A percentile compares a stretch with the other conserved stretches of the same genome.
Conservation (phyloP, 2,797 vertebrate species). For the Enteromius thamalakanensis region DNA sequence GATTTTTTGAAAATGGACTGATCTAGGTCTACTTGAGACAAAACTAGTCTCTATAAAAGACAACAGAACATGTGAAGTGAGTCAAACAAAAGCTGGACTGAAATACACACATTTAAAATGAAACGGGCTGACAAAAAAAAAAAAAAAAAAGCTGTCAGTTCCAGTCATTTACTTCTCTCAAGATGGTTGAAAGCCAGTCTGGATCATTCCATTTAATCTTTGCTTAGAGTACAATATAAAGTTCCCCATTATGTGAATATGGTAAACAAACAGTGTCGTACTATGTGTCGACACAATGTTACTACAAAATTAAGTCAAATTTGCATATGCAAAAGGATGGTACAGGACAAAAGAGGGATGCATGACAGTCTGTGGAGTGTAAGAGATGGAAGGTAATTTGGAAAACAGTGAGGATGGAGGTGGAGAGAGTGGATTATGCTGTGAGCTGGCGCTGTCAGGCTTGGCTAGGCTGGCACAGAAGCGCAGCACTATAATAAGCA, state of each 20-base stretch:
- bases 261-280: not conserved
- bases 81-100: not conserved
- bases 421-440: conserved; percentile 50
- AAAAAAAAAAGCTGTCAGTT: not conserved
- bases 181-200: not conserved
- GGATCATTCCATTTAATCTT: not conserved
- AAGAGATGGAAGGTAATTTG: conserved; percentile 34
- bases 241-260: not conserved
- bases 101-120: not conserved
- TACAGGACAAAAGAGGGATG: conserved; percentile 4
- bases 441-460: conserved; percentile 47
- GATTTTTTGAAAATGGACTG: not conserved
- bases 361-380: not conserved
- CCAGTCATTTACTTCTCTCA: not conserved
- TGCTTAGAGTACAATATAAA: not conserved
- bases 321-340: not conserved
- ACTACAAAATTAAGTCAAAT: not conserved
- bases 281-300: not conserved
- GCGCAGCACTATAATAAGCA: conserved; percentile 53
- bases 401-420: conserved; percentile 25
- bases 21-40: not conserved
- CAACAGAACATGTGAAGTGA: not conserved
- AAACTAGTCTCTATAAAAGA: not conserved
- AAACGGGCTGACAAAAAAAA: not conserved
- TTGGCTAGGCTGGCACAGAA: conserved; percentile 49